Base-by-base conservation (phyloP, 2,888 invertebrate genomes). In the Acronicta aceris region DNA sequence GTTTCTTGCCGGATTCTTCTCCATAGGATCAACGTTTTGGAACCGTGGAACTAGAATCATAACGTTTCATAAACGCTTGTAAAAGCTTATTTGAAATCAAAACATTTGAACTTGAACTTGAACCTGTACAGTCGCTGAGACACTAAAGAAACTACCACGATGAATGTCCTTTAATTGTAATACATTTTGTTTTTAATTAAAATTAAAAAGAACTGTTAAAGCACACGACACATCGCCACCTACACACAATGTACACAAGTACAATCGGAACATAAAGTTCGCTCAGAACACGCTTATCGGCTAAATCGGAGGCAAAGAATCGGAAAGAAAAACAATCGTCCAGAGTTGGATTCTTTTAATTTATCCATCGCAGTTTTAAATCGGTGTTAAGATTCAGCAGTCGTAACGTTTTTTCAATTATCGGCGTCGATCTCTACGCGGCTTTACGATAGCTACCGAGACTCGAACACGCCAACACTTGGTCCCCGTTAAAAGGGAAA, bases 361-460 rank as follows among this genome's bases (percentile, higher is more conserved):
- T 93, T 93, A 93, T 91, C 91, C 89, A 85, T 89, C 86, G 87
- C 87, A 87, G 89, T 91, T 92, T 92, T 91, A 92, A 92, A 93
- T 90, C 92, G 89, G 89, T 91, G 93, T 93, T 93, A 91, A 89
- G 89, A 92, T 90, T 91, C 91, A 89, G 84, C 85, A 85, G 88
- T 90, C 89, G 91, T 87, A 89, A 89, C 86, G 87, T 89, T 91
- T 89, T 89, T 91, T 90, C 89, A 91, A 90, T 92, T 92, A 92
- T 92, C 92, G 81, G 89, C 78, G 84, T 81, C 82, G 90, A 91
- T 92, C 91, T 91, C 84, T 85, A 85, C 90, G 89, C 84, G 84
- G 87, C 86, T 85, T 85, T 86, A 85, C 89, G 89, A 91, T 89
- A 84, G 91, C 91, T 90, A 90, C 91, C 82, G 89, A 85, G 84